These are phyloP conservation scores for Nomada ferruginata DNA, from an alignment of 2,888 invertebrate species.

Conservation along the genomic window DNA sequence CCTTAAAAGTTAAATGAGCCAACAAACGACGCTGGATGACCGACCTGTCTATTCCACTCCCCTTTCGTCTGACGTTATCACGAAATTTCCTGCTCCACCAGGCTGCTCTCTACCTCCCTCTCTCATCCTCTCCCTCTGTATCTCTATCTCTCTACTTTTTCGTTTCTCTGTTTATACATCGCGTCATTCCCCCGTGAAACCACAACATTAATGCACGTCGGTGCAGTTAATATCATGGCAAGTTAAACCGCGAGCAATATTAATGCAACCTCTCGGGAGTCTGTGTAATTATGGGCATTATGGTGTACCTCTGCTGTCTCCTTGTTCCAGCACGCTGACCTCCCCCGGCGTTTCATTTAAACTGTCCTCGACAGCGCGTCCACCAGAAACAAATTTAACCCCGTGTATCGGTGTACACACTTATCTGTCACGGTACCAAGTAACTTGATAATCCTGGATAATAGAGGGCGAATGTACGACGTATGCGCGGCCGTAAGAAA, in stretches of 20 bases:
- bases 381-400: slow-evolving; percentile 64
- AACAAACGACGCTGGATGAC: slow-evolving; percentile 30
- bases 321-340: slow-evolving; percentile 21
- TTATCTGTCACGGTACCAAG: slow-evolving; percentile 54
- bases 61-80: background rate
- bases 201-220: slow-evolving; percentile 50
- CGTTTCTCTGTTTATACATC: slow-evolving; percentile 11
- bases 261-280: slow-evolving; percentile 68
- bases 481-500: slow-evolving; percentile 57
- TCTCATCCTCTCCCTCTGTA: background rate
- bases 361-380: slow-evolving; percentile 53
- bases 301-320: slow-evolving; percentile 43
- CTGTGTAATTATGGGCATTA: slow-evolving; percentile 70
- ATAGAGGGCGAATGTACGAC: slow-evolving; percentile 60
- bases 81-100: background rate
- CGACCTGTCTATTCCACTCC: slow-evolving; percentile 15
- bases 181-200: slow-evolving; percentile 28
- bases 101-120: background rate
- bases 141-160: slow-evolving; percentile 2
- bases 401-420: slow-evolving; percentile 55
- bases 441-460: slow-evolving; percentile 64
- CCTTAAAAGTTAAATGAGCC: slow-evolving; percentile 61
- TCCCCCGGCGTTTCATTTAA: slow-evolving; percentile 61
- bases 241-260: slow-evolving; percentile 69
- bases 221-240: slow-evolving; percentile 51